Evolutionary conservation across 2,888 invertebrate species (phyloP).

Genomic region (Ichneumoninae sp.): DNA sequence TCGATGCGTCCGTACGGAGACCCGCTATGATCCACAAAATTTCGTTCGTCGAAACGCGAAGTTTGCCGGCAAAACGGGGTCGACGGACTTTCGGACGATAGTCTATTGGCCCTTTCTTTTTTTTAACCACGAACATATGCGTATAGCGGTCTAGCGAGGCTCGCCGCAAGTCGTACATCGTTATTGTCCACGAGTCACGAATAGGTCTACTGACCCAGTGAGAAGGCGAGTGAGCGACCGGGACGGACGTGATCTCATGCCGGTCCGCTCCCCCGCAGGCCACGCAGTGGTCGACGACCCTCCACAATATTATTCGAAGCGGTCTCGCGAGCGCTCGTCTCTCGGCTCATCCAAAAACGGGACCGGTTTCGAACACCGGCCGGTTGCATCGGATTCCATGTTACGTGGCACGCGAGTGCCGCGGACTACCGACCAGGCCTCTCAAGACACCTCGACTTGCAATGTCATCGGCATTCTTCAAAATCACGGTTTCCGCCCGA

Average conservation of each 20-base stretch:
- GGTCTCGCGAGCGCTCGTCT: constrained; percentile 26
- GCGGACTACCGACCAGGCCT: background rate
- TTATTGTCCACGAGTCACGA: constrained; percentile 59
- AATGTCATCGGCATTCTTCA: background rate
- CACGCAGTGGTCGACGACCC: constrained; percentile 57
- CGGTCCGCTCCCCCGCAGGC: constrained; percentile 12
- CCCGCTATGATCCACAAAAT: background rate
- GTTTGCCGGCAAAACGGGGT: constrained; percentile 30
- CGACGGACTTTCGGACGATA: constrained; percentile 32
- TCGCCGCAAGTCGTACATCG: constrained; percentile 56
- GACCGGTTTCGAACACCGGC: constrained; percentile 52
- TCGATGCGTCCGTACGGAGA: background rate
- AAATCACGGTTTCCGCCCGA: background rate
- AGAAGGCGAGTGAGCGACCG: constrained; percentile 63
- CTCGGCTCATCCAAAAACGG: constrained; percentile 49
- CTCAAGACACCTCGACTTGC: background rate
- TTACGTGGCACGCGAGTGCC: constrained; percentile 7
- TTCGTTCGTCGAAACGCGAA: background rate
- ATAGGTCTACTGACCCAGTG: constrained; percentile 76
- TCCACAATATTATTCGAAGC: constrained; percentile 51
- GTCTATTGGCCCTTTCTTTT: constrained; percentile 30
- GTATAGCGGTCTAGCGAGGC: constrained; percentile 19
- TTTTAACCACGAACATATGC: background rate
- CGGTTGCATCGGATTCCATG: constrained; percentile 51
- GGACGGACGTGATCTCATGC: constrained; percentile 64